Conservation (phyloP, 1,140 invertebrate species). For the Frieseomelitta varia region DNA sequence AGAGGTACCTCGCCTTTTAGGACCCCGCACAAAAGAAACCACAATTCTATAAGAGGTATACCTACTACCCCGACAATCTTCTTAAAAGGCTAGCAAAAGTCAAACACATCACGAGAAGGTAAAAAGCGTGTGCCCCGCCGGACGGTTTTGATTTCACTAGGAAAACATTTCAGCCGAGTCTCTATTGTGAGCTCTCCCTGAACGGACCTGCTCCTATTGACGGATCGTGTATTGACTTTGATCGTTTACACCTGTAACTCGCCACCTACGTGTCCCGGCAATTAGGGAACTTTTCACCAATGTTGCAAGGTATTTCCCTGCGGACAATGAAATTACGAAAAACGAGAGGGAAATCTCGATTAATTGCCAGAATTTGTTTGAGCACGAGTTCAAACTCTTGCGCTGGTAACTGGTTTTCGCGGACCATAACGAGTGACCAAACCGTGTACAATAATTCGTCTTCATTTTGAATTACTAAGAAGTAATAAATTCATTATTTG, state of each 20-base stretch:
- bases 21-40: constrained; percentile 24
- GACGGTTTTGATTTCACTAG: constrained; percentile 37
- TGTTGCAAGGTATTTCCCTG: too few species aligned
- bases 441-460: too few species aligned
- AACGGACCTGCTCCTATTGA: neutral
- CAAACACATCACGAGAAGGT: constrained; percentile 20
- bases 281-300: neutral
- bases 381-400: too few species aligned
- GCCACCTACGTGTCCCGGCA: neutral
- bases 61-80: constrained; percentile 44
- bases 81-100: constrained; percentile 51
- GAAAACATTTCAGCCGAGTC: constrained; percentile 27
- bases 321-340: too few species aligned
- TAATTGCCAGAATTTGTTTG: too few species aligned
- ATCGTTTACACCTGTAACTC: neutral
- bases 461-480: too few species aligned
- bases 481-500: too few species aligned
- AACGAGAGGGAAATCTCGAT: too few species aligned
- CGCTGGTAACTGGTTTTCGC: too few species aligned
- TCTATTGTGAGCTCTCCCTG: neutral
- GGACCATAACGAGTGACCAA: too few species aligned
- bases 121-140: constrained; percentile 10
- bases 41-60: constrained; percentile 34
- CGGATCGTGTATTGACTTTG: neutral
- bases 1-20: neutral